Base-by-base conservation (phyloP, 35 echinoderm and acorn worm genomes). In the Anneissia japonica region DNA sequence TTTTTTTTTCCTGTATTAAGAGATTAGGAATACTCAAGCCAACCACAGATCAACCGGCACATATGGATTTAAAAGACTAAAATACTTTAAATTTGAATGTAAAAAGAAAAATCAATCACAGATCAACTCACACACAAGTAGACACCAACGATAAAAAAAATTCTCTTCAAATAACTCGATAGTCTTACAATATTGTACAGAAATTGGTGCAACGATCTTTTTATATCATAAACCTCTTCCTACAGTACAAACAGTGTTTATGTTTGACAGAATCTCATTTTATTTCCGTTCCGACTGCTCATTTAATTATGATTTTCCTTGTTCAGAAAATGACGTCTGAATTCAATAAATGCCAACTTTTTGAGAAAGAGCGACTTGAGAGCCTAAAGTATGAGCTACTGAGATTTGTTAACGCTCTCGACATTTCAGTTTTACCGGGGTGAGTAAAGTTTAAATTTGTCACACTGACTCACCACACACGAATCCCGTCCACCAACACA, bases 241-340 rank as follows among this genome's bases (percentile, higher is more conserved):
- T 1, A 17, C 9, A 0, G 0, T 35, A 31, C 79, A 17, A 36
- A 39, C 17, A 0, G 19, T 19, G 10, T 82, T 37, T 19, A 34
- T 11, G 21, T 10, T 37, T 39, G 36, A 23, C 3, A 38, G 13
- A 16, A 30, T 17, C 26, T 14, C 76, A 17, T 4, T 16, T 34
- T 28, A 21, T 17, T 17, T 4, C 31, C 37, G 77, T 36, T 35
- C 28, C 30, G 3, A 31, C 28, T 11, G 31, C 28, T 39, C 0
- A 19, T 23, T 4, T 29, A 17, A 30, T 32, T 40, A 64, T 64
- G 33, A 30, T 34, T 39, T 21, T 17, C 74, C 29, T 89, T 29
- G 40, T 83, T 32, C 81, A 89, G 87, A 83, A 79, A 33, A 90
- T 90, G 88, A 82, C 78, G 74, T 34, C 72, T 31, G 64, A 78